A percentile compares a stretch with the other conserved stretches of the same genome.
These are phyloP conservation scores for Poecilia latipinna DNA, from an alignment of 2,113 vertebrate genomes.

Conservation along the genomic window DNA sequence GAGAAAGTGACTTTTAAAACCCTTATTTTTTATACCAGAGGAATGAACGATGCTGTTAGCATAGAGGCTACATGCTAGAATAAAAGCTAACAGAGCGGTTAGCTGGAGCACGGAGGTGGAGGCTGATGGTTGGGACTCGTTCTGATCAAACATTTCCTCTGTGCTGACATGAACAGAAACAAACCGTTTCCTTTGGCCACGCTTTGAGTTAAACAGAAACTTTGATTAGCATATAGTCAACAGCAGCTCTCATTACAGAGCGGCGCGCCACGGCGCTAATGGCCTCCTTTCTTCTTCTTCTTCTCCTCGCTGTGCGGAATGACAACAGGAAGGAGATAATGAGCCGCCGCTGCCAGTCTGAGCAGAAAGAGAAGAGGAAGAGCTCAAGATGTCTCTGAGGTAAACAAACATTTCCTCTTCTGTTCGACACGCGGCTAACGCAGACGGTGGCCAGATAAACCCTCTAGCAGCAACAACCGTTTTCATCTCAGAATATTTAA, in stretches of 20 bases:
- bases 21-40: too few species aligned
- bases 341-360: slow-evolving; percentile 58
- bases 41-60: too few species aligned
- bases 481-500: too few species aligned
- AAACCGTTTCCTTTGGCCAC: slow-evolving; percentile 30
- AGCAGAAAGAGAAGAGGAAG: slow-evolving; percentile 48
- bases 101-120: too few species aligned
- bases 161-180: slow-evolving; percentile 16
- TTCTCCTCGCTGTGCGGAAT: slow-evolving; percentile 6
- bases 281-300: slow-evolving; percentile 52
- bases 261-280: slow-evolving; percentile 54
- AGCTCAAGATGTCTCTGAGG: slow-evolving; percentile 45
- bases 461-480: too few species aligned
- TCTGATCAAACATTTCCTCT: not conserved
- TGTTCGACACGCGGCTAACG: too few species aligned
- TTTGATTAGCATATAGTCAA: slow-evolving; percentile 41
- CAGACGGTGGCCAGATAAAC: too few species aligned
- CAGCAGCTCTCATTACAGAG: slow-evolving; percentile 55
- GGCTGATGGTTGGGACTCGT: too few species aligned
- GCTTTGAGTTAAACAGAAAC: slow-evolving; percentile 46
- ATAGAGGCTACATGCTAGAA: too few species aligned
- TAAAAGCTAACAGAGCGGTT: too few species aligned
- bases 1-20: too few species aligned
- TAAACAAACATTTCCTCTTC: too few species aligned
- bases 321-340: slow-evolving; percentile 62